Evolutionary conservation across 2,113 vertebrate genomes (phyloP), one percentile per base, ranked within the genome.

Genomic region (Polyodon spathula): DNA sequence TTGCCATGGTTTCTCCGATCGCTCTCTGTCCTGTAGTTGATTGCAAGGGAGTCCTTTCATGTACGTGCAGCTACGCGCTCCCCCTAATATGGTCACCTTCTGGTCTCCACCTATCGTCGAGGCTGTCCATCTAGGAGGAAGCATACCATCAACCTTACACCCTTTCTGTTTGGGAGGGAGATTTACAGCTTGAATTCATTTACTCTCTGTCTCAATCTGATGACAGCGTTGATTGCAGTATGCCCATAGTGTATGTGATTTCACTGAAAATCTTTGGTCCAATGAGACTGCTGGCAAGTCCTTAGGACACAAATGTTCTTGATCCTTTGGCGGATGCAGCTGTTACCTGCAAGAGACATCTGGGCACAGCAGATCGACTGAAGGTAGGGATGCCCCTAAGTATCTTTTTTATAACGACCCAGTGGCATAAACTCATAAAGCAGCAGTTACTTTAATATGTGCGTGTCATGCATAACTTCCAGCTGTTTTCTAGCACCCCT

Each of bases 271-370:
- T 60, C 46, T 59, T 43, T 46, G 52, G 57, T 68, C 63, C 56
- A 64, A 41, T n/a, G 50, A 40, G 56, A 55, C 60, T 61, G 56
- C 60, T 70, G 62, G 71, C 71, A 65, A 63, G 66, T 71, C 61
- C 39, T 56, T 55, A 66, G 69, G 71, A 67, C 60, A 14, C 46
- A 52, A 61, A 63, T 58, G 51, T 53, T 68, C 44, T 65, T 58
- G 53, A 59, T 54, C 66, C 70, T 66, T 59, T 59, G 66, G 72
- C 63, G 54, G 58, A 63, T 73, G 71, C 78, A 82, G 81, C 79
- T 83, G 78, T 78, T 81, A 69, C 75, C 73, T 65, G 68, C 70
- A 62, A 68, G 70, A 67, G 75, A 66, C 69, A 66, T 64, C 64
- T 65, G 68, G 69, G 68, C 56, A 60, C 63, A 66, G 75, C 62